Evolutionary conservation across 2,888 invertebrate genomes (phyloP).

Genomic region (Phyllotreta cruciferae): DNA sequence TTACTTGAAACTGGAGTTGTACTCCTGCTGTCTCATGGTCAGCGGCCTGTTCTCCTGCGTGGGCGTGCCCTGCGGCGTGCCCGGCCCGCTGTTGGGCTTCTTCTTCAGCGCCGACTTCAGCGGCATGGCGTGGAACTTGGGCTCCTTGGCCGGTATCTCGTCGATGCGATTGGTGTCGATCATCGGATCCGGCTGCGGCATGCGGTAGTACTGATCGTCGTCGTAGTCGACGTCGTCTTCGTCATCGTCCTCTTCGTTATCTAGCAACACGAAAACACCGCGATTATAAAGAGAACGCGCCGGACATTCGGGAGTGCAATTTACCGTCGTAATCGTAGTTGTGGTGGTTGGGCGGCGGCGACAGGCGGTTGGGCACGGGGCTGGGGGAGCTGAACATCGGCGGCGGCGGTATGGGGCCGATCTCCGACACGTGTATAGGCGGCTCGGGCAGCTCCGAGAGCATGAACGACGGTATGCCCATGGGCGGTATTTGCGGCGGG

Average conservation of each 20-base stretch:
- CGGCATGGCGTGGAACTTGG: constrained; percentile 86
- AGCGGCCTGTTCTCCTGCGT: constrained; percentile 74
- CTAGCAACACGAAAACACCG: constrained; percentile 7
- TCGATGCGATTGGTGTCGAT: constrained; percentile 86
- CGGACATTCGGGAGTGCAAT: constrained; percentile 28
- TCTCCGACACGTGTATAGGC: constrained; percentile 89
- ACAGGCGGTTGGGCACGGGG: constrained; percentile 66
- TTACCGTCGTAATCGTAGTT: constrained; percentile 74
- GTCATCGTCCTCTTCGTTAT: constrained; percentile 38
- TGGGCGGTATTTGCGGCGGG: constrained; percentile 40
- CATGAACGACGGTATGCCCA: constrained; percentile 62
- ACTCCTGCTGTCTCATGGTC: constrained; percentile 64
- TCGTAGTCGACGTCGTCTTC: constrained; percentile 58
- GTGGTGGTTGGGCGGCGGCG: constrained; percentile 46
- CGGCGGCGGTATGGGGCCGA: constrained; percentile 83
- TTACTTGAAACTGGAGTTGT: constrained; percentile 83
- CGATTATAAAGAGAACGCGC: background rate
- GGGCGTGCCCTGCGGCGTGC: constrained; percentile 72
- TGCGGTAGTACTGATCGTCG: constrained; percentile 66
- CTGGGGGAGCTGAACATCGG: constrained; percentile 95
- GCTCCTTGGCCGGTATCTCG: constrained; percentile 83
- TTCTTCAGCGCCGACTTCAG: constrained; percentile 93
- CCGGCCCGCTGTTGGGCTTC: constrained; percentile 71
- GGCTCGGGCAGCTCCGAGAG: constrained; percentile 90
- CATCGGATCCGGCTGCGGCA: constrained; percentile 69